A percentile compares a stretch with the other conserved stretches of the same genome.
Conservation (phyloP, 2,888 invertebrate genomes). For the Matsumyia berberina region DNA sequence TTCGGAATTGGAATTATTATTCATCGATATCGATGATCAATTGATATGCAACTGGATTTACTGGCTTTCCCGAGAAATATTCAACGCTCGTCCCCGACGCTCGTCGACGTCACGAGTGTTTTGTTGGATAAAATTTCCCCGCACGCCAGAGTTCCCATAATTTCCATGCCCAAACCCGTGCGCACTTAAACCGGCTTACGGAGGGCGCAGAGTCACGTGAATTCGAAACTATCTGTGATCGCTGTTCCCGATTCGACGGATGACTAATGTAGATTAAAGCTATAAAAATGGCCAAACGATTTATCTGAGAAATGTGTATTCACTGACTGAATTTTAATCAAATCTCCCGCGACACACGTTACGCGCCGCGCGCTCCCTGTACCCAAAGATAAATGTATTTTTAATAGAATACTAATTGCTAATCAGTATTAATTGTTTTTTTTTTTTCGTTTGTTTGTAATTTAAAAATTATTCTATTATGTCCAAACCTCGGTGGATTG, state of each 20-base stretch:
- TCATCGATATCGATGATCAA: conserved; percentile 45
- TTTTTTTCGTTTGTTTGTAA: background rate
- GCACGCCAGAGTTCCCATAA: conserved; percentile 1
- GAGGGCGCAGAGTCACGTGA: conserved; percentile 21
- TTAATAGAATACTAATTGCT: conserved; percentile 59
- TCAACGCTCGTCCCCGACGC: background rate
- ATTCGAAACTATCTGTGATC: no score
- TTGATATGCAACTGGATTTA: conserved; percentile 44
- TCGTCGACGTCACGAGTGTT: background rate
- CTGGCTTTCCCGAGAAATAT: conserved; percentile 31
- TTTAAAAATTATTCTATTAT: conserved; percentile 21
- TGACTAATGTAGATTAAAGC: conserved; percentile 27
- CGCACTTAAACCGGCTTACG: conserved; percentile 2
- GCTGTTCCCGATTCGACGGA: conserved; percentile 8
- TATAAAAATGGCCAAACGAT: conserved; percentile 40
- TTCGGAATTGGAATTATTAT: conserved; percentile 63
- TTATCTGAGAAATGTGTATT: conserved; percentile 28
- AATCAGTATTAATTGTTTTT: conserved; percentile 41
- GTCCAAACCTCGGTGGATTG: conserved; percentile 22
- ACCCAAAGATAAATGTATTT: conserved; percentile 46
- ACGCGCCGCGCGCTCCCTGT: background rate
- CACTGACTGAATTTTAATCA: conserved; percentile 53
- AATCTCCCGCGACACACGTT: conserved; percentile 29
- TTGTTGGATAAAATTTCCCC: conserved; percentile 13
- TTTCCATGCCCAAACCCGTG: background rate